A percentile compares a stretch with the other conserved stretches of the same genome.
Evolutionary conservation across 2,113 vertebrate genomes (phyloP).

Genomic region (Pseudorasbora parva): DNA sequence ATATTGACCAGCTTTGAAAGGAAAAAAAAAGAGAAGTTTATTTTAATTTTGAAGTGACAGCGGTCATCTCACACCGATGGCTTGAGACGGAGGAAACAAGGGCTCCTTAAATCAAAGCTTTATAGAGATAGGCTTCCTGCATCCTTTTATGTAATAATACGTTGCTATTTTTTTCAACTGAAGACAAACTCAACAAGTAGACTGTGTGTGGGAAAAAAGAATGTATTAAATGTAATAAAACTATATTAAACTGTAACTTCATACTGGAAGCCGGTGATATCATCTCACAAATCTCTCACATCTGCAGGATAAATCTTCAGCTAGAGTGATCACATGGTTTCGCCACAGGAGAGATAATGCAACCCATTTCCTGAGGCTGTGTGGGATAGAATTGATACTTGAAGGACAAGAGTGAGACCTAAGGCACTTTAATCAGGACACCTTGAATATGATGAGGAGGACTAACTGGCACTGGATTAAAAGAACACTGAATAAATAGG

Average conservation of each 20-base stretch:
- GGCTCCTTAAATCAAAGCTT: too few relatives aligned
- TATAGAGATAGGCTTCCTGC: too few relatives aligned
- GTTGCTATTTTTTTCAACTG: neutral
- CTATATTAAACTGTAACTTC: neutral
- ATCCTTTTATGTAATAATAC: neutral
- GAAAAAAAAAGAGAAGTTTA: too few relatives aligned
- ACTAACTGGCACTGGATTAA: constrained; percentile 36
- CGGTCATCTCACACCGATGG: neutral
- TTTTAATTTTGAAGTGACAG: too few relatives aligned
- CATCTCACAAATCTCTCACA: constrained; percentile 31
- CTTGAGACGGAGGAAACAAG: neutral
- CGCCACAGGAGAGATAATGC: constrained; percentile 40
- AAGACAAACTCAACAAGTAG: neutral
- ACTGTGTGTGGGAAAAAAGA: neutral
- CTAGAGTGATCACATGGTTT: constrained; percentile 59
- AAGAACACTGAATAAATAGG: neutral
- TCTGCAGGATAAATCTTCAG: constrained; percentile 27
- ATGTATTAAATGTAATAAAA: neutral
- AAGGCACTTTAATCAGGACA: constrained; percentile 34
- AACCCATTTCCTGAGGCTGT: constrained; percentile 43
- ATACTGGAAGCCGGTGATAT: neutral
- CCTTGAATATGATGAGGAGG: constrained; percentile 25
- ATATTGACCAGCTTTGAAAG: too few relatives aligned
- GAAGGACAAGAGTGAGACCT: constrained; percentile 20
- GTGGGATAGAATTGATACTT: constrained; percentile 30